These are phyloP conservation scores for Nemopilema nomurai DNA, from an alignment of 30 jellyfish, hydroid and myxozoan species.

Conservation along the genomic window DNA sequence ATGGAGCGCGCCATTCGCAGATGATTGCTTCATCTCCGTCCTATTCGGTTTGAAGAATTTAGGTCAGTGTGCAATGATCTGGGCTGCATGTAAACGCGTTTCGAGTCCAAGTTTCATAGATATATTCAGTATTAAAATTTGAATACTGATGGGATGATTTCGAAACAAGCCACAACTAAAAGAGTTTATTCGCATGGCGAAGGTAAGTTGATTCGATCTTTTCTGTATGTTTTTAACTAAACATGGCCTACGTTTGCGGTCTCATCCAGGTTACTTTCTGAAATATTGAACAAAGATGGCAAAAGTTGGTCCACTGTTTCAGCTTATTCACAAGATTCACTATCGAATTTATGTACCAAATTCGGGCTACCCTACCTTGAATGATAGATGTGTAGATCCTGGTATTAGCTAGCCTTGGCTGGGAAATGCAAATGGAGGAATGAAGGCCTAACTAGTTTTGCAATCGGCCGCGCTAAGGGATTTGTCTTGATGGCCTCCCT, in stretches of 20 bases:
- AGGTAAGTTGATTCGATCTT: neutral
- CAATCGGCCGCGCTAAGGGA: neutral
- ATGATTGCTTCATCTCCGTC: neutral
- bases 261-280: neutral
- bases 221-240: neutral
- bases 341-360: no score
- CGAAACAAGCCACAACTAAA: neutral
- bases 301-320: neutral
- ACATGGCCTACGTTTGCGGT: neutral
- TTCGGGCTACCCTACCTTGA: no score
- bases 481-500: neutral
- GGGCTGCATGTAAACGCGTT: neutral
- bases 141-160: neutral
- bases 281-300: neutral
- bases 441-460: neutral
- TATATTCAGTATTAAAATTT: neutral
- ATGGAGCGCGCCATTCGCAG: neutral
- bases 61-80: neutral
- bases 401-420: neutral
- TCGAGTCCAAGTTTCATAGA: neutral
- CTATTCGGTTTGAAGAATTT: neutral
- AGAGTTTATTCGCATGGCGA: neutral
- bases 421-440: neutral
- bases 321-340: neutral
- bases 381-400: neutral